A percentile compares a stretch with the other conserved stretches of the same genome.
Evolutionary conservation across 2,888 invertebrate genomes (phyloP).

Genomic region (Drosophila flavopinicola): DNA sequence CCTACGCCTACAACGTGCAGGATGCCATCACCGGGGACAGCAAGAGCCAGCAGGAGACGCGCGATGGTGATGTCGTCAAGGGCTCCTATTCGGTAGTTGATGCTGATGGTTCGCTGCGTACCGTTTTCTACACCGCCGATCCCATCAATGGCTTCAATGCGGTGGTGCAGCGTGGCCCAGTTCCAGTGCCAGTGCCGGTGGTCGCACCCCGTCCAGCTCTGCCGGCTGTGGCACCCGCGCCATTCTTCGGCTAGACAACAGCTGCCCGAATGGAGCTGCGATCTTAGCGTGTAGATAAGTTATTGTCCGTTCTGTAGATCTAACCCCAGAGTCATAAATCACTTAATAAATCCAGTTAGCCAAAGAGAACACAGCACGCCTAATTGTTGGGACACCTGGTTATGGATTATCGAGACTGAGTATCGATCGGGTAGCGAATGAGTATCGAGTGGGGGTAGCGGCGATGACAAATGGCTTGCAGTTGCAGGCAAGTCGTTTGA

Average conservation of each 20-base stretch:
- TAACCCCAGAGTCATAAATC: slow-evolving; percentile 49
- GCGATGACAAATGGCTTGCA: slow-evolving; percentile 28
- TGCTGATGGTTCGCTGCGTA: slow-evolving; percentile 83
- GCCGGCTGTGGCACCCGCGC: slow-evolving; percentile 35
- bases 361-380: slow-evolving; percentile 52
- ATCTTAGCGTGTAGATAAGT: slow-evolving; percentile 71
- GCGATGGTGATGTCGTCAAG: slow-evolving; percentile 83
- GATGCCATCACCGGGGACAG: slow-evolving; percentile 83
- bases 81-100: slow-evolving; percentile 84
- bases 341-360: slow-evolving; percentile 59
- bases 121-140: slow-evolving; percentile 83
- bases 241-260: slow-evolving; percentile 54
- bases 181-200: slow-evolving; percentile 62
- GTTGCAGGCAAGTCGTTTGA: slow-evolving; percentile 12
- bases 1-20: slow-evolving; percentile 83
- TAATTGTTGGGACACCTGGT: slow-evolving; percentile 50
- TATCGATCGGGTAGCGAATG: no score
- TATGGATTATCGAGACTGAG: slow-evolving; percentile 20
- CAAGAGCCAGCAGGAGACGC: slow-evolving; percentile 83
- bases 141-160: slow-evolving; percentile 84
- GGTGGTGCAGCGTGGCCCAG: slow-evolving; percentile 87
- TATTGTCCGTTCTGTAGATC: slow-evolving; percentile 60
- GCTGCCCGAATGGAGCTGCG: slow-evolving; percentile 14
- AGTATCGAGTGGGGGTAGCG: background rate
- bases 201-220: slow-evolving; percentile 37